Evolutionary conservation across 2,888 invertebrate species (phyloP), one percentile per base, ranked within the genome.

Genomic region (Chloroclysta siterata): DNA sequence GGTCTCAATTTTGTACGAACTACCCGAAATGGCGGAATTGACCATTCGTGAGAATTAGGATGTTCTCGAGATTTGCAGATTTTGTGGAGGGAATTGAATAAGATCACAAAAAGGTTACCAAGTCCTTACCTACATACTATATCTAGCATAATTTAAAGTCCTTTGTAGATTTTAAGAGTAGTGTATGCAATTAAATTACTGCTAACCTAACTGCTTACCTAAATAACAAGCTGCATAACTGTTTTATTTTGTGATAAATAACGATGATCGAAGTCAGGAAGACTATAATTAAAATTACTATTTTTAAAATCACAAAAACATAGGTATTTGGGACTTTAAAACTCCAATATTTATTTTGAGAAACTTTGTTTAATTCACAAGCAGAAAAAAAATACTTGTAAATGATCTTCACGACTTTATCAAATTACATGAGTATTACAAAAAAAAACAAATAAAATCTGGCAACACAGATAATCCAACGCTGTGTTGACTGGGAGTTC

Each of bases 401-500:
- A 33, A 8, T 33, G 7, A 33, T 33, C 33, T 33, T 8, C 36
- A 39, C 6, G 11, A 11, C 1, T 39, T 39, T 33, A 7, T 33
- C 6, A 33, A 33, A 28, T 50, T 22, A 55, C 1, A 6, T 11
- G 36, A 8, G 10, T 11, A 33, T 8, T 17, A 44, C 13, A 44
- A 28, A 42, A 15, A 41, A 41, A 53, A n/a, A 54, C n/a, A 42
- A 58, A 61, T 51, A 65, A 57, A 72, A 69, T 68, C 69, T 68
- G 69, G 66, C 69, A 68, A 66, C 66, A 68, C 70, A 57, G 17
- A 68, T 90, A 90, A 91, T 90, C 90, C 85, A 85, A 82, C 87
- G 54, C 58, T 86, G 90, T 90, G 90, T 90, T 89, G 89, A 88
- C 90, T 83, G 88, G 83, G 87, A 87, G 88, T 86, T 89, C 90